These are phyloP conservation scores for Trissonchulus sp. DNA, from an alignment of 2,888 invertebrate species.

Conservation along the genomic window DNA sequence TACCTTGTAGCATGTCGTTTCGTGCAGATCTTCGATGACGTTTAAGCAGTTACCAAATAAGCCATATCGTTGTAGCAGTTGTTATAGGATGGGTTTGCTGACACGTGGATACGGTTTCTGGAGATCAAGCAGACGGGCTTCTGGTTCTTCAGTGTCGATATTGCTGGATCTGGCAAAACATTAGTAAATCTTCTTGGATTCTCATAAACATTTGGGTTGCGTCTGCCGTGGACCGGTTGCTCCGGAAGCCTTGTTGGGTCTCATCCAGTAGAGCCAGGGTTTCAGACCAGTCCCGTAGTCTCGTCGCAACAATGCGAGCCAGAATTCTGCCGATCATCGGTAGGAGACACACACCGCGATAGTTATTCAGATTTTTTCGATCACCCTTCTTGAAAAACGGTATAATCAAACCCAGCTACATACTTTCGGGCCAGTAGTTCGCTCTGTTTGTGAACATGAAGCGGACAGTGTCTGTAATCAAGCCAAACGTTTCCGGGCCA, in stretches of 20 bases:
- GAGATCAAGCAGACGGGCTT: constrained; percentile 8
- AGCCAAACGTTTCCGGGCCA: neutral
- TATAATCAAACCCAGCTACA: neutral
- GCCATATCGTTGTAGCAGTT: constrained; percentile 15
- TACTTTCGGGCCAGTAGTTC: constrained; percentile 3
- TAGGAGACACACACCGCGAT: constrained; percentile 21
- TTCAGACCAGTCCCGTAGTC: constrained; percentile 16
- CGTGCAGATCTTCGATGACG: constrained; percentile 17
- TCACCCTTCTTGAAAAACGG: too few relatives aligned
- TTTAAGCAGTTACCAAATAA: constrained; percentile 1
- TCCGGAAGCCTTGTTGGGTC: neutral
- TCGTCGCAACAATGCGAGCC: constrained; percentile 1
- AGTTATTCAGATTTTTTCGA: constrained; percentile 12
- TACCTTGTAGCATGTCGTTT: constrained; percentile 9
- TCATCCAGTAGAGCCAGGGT: constrained; percentile 1
- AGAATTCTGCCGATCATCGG: constrained; percentile 7
- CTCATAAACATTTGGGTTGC: constrained; percentile 18
- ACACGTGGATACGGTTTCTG: constrained; percentile 14
- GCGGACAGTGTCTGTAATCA: neutral
- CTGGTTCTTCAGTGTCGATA: neutral
- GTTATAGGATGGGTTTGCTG: constrained; percentile 3
- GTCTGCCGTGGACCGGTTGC: neutral
- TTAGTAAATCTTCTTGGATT: constrained; percentile 11
- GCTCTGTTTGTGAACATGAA: constrained; percentile 6
- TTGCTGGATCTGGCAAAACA: neutral